Evolutionary conservation across 2,888 invertebrate species (phyloP), one percentile per base, ranked within the genome.

Genomic region (Kuschelorhynchus macadamiae): DNA sequence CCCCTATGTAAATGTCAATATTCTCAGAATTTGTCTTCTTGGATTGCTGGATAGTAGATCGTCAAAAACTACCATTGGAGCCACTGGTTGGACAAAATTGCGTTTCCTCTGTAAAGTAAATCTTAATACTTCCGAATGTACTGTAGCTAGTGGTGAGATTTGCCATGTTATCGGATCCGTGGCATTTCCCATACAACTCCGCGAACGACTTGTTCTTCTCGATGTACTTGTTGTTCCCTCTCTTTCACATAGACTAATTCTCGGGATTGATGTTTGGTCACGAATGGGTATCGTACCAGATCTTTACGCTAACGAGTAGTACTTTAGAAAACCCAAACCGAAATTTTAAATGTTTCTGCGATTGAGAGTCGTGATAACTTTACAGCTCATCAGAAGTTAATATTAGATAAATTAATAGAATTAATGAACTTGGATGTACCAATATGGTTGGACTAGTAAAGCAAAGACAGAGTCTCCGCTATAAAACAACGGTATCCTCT

Each of bases 401-500:
- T 7, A 7, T 9, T 30, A 9, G 30, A 30, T 7, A 9, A 30
- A 9, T 30, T 30, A 7, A 9, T 30, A 30, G 9, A 30, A 30
- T 4, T 30, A 9, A 30, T 17, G 11, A 8, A 4, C 17, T 65
- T 8, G 71, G 70, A 1, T 55, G 68, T 56, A 72, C 70, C n/a
- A 18, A 41, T 33, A 32, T 73, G 7, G 70, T 72, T 2, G 61
- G 69, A 33, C 57, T 66, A 12, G 50, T n/a, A n/a, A 44, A 7
- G 69, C 71, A 8, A 44, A 49, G 5, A 70, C 66, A 8, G 44
- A 41, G 11, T 42, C 69, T 1, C 12, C 20, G 14, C 72, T 0
- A 74, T 73, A 17, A 73, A 75, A 33, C 69, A 71, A 25, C 20
- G 71, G 11, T 63, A 72, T 42, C 64, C 67, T 18, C 73, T 72